These are phyloP conservation scores for Callyntrura sp. DNA, from an alignment of 2,888 invertebrate genomes.

Conservation along the genomic window DNA sequence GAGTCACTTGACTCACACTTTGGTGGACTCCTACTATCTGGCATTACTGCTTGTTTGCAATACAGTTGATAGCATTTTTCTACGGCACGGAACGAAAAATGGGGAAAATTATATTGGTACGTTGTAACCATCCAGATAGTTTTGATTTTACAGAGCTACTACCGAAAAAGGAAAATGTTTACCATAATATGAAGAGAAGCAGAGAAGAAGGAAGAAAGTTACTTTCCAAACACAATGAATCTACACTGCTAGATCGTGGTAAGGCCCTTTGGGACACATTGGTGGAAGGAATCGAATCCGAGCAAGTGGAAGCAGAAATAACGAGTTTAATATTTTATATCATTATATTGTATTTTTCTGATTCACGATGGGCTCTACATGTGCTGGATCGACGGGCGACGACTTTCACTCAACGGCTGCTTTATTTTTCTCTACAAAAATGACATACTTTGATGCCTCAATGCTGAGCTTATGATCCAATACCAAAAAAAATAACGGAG, in stretches of 20 bases:
- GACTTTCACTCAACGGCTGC: too few relatives aligned
- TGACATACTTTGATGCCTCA: constrained; percentile 52
- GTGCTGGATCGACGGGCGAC: not conserved
- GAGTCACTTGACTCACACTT: too few relatives aligned
- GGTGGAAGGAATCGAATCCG: not conserved
- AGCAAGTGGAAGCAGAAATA: constrained; percentile 9
- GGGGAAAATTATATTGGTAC: not conserved
- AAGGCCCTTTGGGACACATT: not conserved
- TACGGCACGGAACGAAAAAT: not conserved
- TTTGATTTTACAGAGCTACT: too few relatives aligned
- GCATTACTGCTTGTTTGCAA: too few relatives aligned
- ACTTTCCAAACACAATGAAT: constrained; percentile 1
- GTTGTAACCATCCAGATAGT: too few relatives aligned
- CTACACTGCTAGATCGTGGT: not conserved
- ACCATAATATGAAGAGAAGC: too few relatives aligned
- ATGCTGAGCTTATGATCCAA: not conserved
- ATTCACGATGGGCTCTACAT: not conserved
- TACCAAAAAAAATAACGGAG: constrained; percentile 5
- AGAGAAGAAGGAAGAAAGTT: not conserved
- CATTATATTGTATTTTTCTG: constrained; percentile 3
- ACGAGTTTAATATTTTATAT: not conserved
- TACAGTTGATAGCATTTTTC: too few relatives aligned
- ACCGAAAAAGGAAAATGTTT: not conserved
- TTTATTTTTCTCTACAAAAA: not conserved
- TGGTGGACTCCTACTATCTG: too few relatives aligned